Percentiles rank a stretch among this genome's conserved stretches.
These are phyloP conservation scores for Chaenodraco wilsoni DNA, from an alignment of 2,797 vertebrate genomes.

Conservation along the genomic window DNA sequence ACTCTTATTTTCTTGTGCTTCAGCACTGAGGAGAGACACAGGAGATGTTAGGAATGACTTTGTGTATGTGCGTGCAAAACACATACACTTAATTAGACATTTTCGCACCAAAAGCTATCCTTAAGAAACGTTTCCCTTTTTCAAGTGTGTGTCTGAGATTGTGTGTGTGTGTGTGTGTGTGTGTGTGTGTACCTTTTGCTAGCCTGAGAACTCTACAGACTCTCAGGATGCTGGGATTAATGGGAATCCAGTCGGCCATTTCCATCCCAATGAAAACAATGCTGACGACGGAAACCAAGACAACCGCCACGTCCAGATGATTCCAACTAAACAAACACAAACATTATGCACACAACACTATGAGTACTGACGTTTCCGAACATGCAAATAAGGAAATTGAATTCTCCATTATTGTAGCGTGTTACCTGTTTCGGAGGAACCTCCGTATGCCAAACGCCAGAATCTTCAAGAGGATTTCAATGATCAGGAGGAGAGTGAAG, in stretches of 20 bases:
- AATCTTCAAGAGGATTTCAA: conserved; percentile 29
- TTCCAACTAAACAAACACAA: conserved; percentile 26
- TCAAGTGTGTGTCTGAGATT: neutral
- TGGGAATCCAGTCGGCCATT: fast-evolving
- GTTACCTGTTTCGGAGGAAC: conserved; percentile 28
- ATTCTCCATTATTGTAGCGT: neutral
- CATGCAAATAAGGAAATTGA: neutral
- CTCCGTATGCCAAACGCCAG: conserved; percentile 1
- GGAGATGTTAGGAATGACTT: neutral
- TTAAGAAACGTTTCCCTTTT: neutral
- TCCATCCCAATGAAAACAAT: neutral
- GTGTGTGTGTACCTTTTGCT: conserved; percentile 18
- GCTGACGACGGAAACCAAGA: conserved; percentile 2
- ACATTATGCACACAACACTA: neutral
- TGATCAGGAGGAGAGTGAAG: conserved; percentile 11
- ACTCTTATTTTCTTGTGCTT: conserved; percentile 7
- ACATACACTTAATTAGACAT: neutral
- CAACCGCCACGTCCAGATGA: conserved; percentile 2
- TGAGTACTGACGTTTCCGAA: neutral
- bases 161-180: too few relatives aligned
- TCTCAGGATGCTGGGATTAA: conserved; percentile 35
- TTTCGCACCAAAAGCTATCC: neutral
- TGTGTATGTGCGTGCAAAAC: neutral
- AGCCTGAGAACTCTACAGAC: conserved; percentile 25
- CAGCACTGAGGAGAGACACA: conserved; percentile 29